A percentile compares a stretch with the other conserved stretches of the same genome.
These are phyloP conservation scores for Sardina pilchardus DNA, from an alignment of 2,113 vertebrate genomes.

Conservation along the genomic window DNA sequence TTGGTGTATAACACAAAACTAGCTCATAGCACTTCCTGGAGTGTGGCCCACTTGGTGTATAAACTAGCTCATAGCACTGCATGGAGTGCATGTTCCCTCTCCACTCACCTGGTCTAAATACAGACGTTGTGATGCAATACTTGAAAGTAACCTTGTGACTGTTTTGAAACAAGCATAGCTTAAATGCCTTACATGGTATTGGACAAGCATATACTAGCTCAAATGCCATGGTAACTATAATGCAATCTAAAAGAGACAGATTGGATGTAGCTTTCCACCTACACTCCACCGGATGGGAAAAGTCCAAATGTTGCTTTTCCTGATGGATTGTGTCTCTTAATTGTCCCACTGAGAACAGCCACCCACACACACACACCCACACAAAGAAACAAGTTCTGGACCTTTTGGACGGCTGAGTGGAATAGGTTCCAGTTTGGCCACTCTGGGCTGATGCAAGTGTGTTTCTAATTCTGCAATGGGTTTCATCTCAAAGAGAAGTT, in stretches of 20 bases:
- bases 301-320: too few species aligned
- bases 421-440: too few species aligned
- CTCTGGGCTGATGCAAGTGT: too few species aligned
- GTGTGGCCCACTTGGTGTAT: not conserved
- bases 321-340: too few species aligned
- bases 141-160: not conserved
- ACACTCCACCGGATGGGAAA: not conserved
- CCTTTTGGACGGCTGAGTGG: too few species aligned
- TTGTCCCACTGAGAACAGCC: too few species aligned
- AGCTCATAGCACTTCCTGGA: not conserved
- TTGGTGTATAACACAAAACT: not conserved
- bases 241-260: not conserved
- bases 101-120: not conserved
- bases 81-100: not conserved
- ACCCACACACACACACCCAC: too few species aligned
- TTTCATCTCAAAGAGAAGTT: not conserved
- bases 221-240: not conserved
- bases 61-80: not conserved
- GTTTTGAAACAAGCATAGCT: not conserved
- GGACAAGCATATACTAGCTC: not conserved
- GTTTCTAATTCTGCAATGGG: too few species aligned
- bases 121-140: not conserved
- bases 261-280: not conserved
- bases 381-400: too few species aligned
- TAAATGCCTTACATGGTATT: too few species aligned